Evolutionary conservation across 2,113 vertebrate genomes (phyloP).

Genomic region (Sapajus apella): DNA sequence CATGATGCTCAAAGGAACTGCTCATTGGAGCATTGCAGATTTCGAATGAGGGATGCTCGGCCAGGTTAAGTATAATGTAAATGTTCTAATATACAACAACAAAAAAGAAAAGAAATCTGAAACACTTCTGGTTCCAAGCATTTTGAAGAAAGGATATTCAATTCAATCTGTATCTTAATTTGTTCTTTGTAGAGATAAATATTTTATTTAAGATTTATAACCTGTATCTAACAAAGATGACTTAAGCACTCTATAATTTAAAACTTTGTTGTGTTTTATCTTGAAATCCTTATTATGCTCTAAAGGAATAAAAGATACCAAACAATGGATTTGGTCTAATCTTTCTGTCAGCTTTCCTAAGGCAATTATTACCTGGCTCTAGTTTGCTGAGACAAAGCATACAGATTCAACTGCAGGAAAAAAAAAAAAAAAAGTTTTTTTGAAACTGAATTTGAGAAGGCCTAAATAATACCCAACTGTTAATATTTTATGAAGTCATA

Average conservation of each 20-base stretch:
- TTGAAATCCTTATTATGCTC: constrained; percentile 43
- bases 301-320: not conserved
- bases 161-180: not conserved
- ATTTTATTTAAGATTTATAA: constrained; percentile 17
- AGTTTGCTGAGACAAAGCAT: constrained; percentile 46
- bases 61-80: not conserved
- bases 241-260: not conserved
- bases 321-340: not conserved
- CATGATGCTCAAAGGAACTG: not conserved
- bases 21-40: not conserved
- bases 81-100: not conserved
- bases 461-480: constrained; percentile 56
- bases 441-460: constrained; percentile 47
- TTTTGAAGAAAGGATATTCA: not conserved
- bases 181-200: constrained; percentile 1
- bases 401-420: constrained; percentile 40
- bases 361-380: constrained; percentile 31
- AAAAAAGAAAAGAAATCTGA: not conserved
- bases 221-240: not conserved
- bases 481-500: constrained; percentile 65
- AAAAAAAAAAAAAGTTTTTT: not conserved
- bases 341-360: constrained; percentile 47
- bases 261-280: constrained; percentile 27
- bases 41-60: not conserved
- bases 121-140: not conserved